Conservation (phyloP, 2,797 vertebrate species). For the Ammospiza maritima region DNA sequence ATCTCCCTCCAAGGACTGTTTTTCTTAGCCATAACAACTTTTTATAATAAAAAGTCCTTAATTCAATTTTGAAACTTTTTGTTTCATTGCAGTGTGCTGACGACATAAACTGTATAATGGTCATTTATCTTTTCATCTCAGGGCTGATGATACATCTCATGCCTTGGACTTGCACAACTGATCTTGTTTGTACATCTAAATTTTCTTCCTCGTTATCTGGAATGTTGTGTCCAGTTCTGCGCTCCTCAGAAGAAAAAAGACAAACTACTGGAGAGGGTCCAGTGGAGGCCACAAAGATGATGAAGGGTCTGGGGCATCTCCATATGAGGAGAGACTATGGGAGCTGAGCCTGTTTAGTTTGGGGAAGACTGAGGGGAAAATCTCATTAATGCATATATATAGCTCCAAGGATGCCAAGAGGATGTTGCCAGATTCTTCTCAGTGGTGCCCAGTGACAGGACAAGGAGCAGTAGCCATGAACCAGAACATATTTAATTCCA, state of each 20-base stretch:
- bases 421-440: not conserved
- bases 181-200: not conserved
- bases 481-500: not conserved
- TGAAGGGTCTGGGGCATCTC: not conserved
- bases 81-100: not conserved
- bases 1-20: not conserved
- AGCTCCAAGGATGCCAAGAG: not conserved
- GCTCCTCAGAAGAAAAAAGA: not conserved
- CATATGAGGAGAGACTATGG: not conserved
- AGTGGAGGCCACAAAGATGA: not conserved
- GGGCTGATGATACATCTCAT: not conserved
- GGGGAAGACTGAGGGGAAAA: not conserved
- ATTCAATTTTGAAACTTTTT: not conserved
- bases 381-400: not conserved
- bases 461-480: not conserved
- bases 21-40: not conserved
- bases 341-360: not conserved
- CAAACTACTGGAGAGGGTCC: not conserved
- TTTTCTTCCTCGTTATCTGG: not conserved
- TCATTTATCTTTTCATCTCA: not conserved
- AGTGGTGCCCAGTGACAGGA: not conserved
- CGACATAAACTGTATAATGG: fast-evolving
- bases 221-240: not conserved
- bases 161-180: not conserved
- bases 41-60: not conserved